Evolutionary conservation across 2,113 vertebrate genomes (phyloP), one percentile per base, ranked within the genome.

Genomic region (Nothoprocta perdicaria): DNA sequence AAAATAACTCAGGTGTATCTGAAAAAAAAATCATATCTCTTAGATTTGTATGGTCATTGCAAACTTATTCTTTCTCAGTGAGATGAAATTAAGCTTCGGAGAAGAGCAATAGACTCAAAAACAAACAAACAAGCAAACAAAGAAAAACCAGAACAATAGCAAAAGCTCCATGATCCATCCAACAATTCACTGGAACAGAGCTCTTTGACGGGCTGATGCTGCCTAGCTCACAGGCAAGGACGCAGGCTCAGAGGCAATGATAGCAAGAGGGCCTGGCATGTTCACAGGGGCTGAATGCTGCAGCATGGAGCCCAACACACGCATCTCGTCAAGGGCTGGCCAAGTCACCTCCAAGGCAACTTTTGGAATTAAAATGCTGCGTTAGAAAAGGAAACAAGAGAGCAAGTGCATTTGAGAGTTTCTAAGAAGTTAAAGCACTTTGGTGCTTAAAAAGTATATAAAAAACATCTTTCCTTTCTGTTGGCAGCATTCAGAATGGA

Each of bases 121-220:
- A 41, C 35, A 52, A 24, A 23, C 22, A 79, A 52, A 52, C 50
- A 52, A 48, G 35, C 35, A 38, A 38, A 38, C 35, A 46, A 24
- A 81, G 62, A 80, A 31, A 31, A 31, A 22, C 41, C 12, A 17
- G 31, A 29, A 21, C 41, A n/a, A n/a, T 13, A 68, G n/a, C 21
- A 46, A 33, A 23, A 46, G 31, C 50, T 52, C 50, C 23, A 52
- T 12, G 23, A 52, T 26, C 50, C 24, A 26, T 48, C 22, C 74
- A 71, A 79, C 11, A 38, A 78, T 48, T 50, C 14, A 14, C 35
- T 61, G 40, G 24, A 67, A 60, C 5, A 81, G 18, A 48, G 31
- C 0, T 0, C 31, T 21, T 1, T 3, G 29, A 26, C 27, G 38
- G 45, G 9, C 55, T 60, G 33, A 57, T 29, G 35, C 12, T 31